Conservation (phyloP, 2,797 vertebrate species). For the Microchirus variegatus region DNA sequence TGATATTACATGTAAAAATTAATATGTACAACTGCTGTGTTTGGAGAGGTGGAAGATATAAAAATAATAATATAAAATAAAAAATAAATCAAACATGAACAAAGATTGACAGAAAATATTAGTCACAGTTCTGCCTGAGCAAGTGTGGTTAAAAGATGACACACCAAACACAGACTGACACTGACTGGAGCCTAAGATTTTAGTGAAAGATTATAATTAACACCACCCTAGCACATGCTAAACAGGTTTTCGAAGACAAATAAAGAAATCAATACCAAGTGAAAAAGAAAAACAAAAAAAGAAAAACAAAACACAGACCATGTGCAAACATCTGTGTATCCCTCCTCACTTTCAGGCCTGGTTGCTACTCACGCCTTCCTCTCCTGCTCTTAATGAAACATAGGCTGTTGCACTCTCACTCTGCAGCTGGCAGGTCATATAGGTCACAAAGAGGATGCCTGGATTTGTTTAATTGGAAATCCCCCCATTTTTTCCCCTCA, state of each 20-base stretch:
- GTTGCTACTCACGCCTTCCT: not conserved
- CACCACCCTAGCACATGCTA: too few relatives aligned
- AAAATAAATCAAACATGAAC: too few relatives aligned
- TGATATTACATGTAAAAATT: not conserved
- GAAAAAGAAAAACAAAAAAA: not conserved
- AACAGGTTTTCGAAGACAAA: not conserved
- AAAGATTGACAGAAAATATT: too few relatives aligned
- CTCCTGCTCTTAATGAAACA: conserved; percentile 20
- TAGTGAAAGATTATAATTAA: too few relatives aligned
- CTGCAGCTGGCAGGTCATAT: conserved; percentile 11
- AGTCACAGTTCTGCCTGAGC: too few relatives aligned
- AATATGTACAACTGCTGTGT: not conserved
- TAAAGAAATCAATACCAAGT: not conserved
- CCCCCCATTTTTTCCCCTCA: conserved; percentile 26
- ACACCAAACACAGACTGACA: too few relatives aligned
- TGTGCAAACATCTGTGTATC: not conserved
- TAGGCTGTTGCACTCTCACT: not conserved
- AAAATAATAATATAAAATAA: too few relatives aligned
- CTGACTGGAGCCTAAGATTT: too few relatives aligned
- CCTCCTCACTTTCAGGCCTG: not conserved
- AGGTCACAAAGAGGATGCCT: conserved; percentile 16
- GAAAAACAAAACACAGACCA: not conserved
- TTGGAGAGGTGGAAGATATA: not conserved
- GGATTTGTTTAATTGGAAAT: conserved; percentile 34
- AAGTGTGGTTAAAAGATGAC: too few relatives aligned